phyloP scores from a whole-genome alignment of 2,797 vertebrate species.

The Poecilia wingei region DNA sequence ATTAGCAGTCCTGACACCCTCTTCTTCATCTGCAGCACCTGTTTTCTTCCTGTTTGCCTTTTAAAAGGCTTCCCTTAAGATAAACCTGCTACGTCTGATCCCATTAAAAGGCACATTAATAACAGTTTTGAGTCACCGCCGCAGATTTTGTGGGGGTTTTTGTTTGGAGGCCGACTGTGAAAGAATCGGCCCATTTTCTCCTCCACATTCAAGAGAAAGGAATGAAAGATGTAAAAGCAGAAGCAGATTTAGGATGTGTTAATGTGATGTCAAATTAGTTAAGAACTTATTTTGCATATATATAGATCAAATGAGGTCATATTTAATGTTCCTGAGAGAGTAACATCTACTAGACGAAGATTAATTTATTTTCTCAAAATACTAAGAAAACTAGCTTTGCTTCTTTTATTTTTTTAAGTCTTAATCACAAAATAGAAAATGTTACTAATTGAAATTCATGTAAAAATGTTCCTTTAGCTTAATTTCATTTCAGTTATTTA shows the following conservation, averaged over 20 bases:
- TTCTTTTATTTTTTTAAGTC: background rate
- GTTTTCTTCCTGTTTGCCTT: conserved; percentile 16
- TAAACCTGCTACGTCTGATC: background rate
- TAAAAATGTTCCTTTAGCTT: background rate
- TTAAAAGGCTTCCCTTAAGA: conserved; percentile 9
- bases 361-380: background rate
- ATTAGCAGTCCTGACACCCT: conserved; percentile 44
- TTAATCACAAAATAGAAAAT: background rate
- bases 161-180: background rate
- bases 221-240: background rate
- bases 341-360: background rate
- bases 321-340: background rate
- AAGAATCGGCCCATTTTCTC: background rate
- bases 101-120: background rate
- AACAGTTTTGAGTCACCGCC: background rate
- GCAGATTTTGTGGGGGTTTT: background rate
- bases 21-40: conserved; percentile 19
- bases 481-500: background rate
- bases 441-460: background rate
- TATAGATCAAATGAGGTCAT: background rate
- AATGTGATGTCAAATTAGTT: background rate
- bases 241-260: background rate
- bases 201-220: background rate
- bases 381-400: background rate
- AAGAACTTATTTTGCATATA: background rate